Evolutionary conservation across 92 coral and sea anemone genomes (phyloP), one percentile per base, ranked within the genome.

Genomic region (Virgularia gustaviana): DNA sequence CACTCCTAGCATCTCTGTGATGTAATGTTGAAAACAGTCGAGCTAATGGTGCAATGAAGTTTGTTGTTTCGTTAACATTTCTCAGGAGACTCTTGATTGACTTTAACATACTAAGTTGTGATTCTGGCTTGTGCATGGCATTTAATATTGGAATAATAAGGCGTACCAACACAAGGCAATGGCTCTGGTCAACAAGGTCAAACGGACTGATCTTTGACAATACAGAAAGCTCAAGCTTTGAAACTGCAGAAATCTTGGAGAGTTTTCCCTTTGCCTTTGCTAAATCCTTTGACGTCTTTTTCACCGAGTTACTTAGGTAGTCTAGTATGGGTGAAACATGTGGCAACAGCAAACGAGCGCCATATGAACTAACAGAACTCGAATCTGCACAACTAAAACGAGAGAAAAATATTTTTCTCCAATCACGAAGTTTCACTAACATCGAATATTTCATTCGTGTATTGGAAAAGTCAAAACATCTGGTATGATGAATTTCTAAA

Each of bases 191-290:
- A 8, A 66, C 63, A 23, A 90, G 86, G n/a, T n/a, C n/a, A 33
- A 78, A 89, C 8, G 94, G 96, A 49, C 99, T 94, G 76, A 94
- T 82, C 66, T 85, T 94, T 6, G 99, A 94, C 73, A 94, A 70
- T 22, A 94, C 90, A 6, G 96, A 87, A 2, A 94, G 83, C 43
- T 89, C 99, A 33, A 85, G 83, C 28, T 60, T 83, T 11, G 99
- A 91, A 36, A 94, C 83, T 60, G 75, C 72, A 12, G 90, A 66
- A 35, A 73, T 84, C 57, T 67, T 72, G 49, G 70, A 76, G 63
- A 70, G 83, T 52, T 71, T 76, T 13, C 88, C 83, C 56, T 66
- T 67, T 4, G 63, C 70, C 19, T 76, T 89, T 28, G 79, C 27
- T 9, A 75, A 45, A 36, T 89, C 86, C 45, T 76, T 73, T 4